Evolutionary conservation across 92 coral and sea anemone species (phyloP), one percentile per base, ranked within the genome.

Genomic region (Zoanthus gigantus): DNA sequence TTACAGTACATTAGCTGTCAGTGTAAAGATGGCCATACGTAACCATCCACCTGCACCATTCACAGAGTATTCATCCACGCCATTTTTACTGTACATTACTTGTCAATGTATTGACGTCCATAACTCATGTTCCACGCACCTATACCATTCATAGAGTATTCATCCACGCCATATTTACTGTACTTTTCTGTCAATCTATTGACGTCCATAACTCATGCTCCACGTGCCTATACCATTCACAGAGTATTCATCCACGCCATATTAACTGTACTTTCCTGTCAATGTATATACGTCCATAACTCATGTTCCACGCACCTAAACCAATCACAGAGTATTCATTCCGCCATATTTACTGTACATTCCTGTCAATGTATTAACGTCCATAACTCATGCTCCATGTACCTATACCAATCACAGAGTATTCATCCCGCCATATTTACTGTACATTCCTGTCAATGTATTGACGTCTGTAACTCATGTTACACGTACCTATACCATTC

Each of bases 361-460:
- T 37, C 72, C 83, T 58, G 30, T 78, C 29, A 57, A 63, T 58
- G 37, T 78, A 56, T 78, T 32, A 5, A 78, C 71, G 68, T 78
- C 83, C 71, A 58, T 78, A n/a, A 71, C 47, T 71, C 83, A 78
- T 1, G 48, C 6, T 23, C 23, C 23, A 56, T 0, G 0, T 23
- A 23, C 23, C 23, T 23, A 23, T 23, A 23, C 23, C 23, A 23
- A 0, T 23, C 23, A 23, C 23, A 23, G 23, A 23, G 23, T 23
- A 23, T 23, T 23, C 23, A 23, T 23, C 23, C 23, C 23, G 23
- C 23, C 23, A 23, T 23, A 23, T 23, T 0, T 23, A 23, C 23
- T 23, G 23, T 23, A 23, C 23, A 23, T 23, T 23, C 23, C 23
- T 23, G 30, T 78, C 29, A 57, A 63, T 23, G 23, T 23, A 23